Base-by-base conservation (phyloP, 1,140 invertebrate genomes). In the Ganaspis sp. region DNA sequence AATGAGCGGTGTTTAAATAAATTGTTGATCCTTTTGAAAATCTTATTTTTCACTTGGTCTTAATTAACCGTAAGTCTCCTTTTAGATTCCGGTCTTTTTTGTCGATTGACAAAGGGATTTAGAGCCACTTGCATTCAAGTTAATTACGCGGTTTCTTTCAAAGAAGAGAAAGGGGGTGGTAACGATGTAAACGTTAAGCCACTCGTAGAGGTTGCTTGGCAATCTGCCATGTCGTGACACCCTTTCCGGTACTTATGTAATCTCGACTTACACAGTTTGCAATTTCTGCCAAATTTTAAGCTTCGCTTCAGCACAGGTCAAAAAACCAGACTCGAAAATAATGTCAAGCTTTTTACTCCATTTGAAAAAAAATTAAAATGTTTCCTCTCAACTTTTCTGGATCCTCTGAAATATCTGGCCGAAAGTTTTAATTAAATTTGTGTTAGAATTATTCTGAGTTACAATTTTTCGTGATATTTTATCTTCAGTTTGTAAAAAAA, bases 61-160 rank as follows among this genome's bases (percentile, higher is more conserved):
- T 37, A 70, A 29, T 37, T 26, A 11, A 37, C 26, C 40, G 29
- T 45, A 23, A 19, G 54, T 12, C 70, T 29, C 9, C 54, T 58
- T 58, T 23, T 21, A 45, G 34, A 26, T 45, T 38, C 19, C 53
- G 73, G 75, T 73, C 72, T 75, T 75, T 42, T 80, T 74, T 80
- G 53, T 76, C 74, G 23, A 54, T 70, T 15, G 38, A 76, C 54
- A 15, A 15, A n/a, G 54, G 21, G 54, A 64, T 64, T 64, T 64
- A 64, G 29, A 34, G 54, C 21, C 54, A 64, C 54, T 64, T 23
- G 21, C 4, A 26, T 29, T 29, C 9, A 29, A 64, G 73, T 80
- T 80, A 80, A 80, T 80, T 74, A 74, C 69, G 12, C 72, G 70
- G 78, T 37, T 45, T 40, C 45, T 49, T 49, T 17, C 4, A 17